Base-by-base conservation (phyloP, 2,888 invertebrate species). In the Alsophila aescularia region DNA sequence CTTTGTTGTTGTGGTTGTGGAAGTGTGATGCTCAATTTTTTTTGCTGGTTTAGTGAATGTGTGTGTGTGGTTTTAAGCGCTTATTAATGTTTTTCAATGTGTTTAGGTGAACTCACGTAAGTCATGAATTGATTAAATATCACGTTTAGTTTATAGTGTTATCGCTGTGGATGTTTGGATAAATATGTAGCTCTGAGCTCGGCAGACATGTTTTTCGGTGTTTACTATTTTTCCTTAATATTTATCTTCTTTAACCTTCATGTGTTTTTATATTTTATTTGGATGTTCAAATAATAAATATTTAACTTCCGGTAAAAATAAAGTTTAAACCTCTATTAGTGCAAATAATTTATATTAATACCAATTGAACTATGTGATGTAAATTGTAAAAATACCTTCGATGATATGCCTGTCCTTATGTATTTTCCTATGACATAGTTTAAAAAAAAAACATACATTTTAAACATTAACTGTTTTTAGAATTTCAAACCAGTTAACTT, bases 1-100 rank as follows among this genome's bases (percentile, higher is more conserved):
- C 37, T 35, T 14, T 18, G 24, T 47, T 64, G 43, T 55, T 50
- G 24, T 5, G 1, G 8, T 50, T 45, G 31, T 35, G n/a, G n/a
- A n/a, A 2, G 2, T n/a, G 27, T n/a, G 43, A 21, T 5, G 18
- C 9, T 32, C 18, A 42, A 43, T 43, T 43, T 34, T 24, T 31
- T 31, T 43, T 27, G 5, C n/a, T 31, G 16, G 34, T 54, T 21
- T 54, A 15, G 45, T 42, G 21, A 47, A 29, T 35, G 12, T 14
- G 14, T 18, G 32, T 41, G n/a, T 37, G 32, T 48, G 7, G 7
- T 27, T 27, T 6, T 27, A 9, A 7, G 2, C 27, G 8, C 10
- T 27, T 12, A 16, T 41, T 15, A 21, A 21, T 43, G 29, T 29
- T n/a, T 29, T 29, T 8, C 2, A 3, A 10, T 10, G n/a, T 8